phyloP scores from a whole-genome alignment of 2,113 vertebrate species.

The Setophaga petechia region DNA sequence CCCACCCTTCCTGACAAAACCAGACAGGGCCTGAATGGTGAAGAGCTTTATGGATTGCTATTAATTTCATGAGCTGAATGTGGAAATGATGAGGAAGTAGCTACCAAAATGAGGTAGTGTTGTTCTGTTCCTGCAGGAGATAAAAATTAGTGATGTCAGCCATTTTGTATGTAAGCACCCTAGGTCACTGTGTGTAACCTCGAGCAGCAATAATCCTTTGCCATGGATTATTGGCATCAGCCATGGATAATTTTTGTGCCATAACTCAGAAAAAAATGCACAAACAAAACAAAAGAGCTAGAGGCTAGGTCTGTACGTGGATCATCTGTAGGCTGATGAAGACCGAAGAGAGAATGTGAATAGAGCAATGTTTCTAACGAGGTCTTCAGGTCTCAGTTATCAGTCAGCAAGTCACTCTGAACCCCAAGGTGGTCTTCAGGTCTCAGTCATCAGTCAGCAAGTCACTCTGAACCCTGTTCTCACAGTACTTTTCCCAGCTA shows the following conservation, averaged over 20 bases:
- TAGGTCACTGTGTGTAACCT: background rate
- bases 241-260: background rate
- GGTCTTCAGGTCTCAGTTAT: no score
- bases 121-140: background rate
- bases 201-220: background rate
- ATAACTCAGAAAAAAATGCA: background rate
- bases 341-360: background rate
- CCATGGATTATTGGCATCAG: background rate
- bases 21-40: background rate
- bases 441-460: no score
- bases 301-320: background rate
- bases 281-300: background rate
- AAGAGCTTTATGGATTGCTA: background rate
- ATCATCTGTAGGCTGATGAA: background rate
- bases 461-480: background rate
- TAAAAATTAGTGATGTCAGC: background rate
- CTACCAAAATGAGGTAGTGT: background rate
- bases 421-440: no score
- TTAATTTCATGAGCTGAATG: background rate
- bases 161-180: background rate
- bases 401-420: no score
- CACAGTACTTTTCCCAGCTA: background rate
- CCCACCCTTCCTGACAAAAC: fast-evolving
- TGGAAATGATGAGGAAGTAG: background rate
- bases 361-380: background rate